Percentiles rank a stretch among this genome's conserved stretches.
These are phyloP conservation scores for Drosophila aff. DNA, from an alignment of 1,140 invertebrate species.

Conservation along the genomic window DNA sequence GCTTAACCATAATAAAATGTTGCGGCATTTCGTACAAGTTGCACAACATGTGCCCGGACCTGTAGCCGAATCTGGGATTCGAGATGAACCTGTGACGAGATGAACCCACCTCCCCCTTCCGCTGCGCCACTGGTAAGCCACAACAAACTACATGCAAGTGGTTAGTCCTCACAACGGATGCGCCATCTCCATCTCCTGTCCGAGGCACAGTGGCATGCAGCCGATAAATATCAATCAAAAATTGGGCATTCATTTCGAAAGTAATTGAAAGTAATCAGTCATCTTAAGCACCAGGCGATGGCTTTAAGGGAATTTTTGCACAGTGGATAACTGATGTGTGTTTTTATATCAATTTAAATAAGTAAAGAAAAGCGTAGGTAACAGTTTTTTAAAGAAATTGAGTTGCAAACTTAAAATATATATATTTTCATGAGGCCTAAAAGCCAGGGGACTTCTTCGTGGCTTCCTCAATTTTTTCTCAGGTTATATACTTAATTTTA, in stretches of 20 bases:
- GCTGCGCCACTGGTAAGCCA: conserved; percentile 3
- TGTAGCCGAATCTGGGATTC: neutral
- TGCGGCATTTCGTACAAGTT: conserved; percentile 63
- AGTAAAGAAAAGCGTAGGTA: neutral
- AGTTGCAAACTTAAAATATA: no score
- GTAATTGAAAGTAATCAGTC: conserved; percentile 10
- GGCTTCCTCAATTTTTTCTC: no score
- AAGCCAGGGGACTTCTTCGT: no score
- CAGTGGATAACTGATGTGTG: no score
- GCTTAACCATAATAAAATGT: conserved; percentile 75
- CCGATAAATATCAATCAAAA: conserved; percentile 1
- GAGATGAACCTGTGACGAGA: conserved; percentile 31
- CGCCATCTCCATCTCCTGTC: neutral
- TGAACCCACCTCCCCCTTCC: neutral
- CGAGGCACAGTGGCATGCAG: conserved; percentile 14
- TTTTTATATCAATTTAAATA: neutral
- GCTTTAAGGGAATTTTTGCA: neutral
- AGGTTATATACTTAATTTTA: neutral
- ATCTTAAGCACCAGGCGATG: neutral
- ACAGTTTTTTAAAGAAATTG: no score
- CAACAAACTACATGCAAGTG: conserved; percentile 29
- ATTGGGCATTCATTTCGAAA: neutral
- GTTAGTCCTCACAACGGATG: conserved; percentile 21
- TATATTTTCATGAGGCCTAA: no score
- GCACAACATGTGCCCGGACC: conserved; percentile 36